A percentile compares a stretch with the other conserved stretches of the same genome.
Evolutionary conservation across 1,140 invertebrate genomes (phyloP).

Genomic region (Pomacea maculata): DNA sequence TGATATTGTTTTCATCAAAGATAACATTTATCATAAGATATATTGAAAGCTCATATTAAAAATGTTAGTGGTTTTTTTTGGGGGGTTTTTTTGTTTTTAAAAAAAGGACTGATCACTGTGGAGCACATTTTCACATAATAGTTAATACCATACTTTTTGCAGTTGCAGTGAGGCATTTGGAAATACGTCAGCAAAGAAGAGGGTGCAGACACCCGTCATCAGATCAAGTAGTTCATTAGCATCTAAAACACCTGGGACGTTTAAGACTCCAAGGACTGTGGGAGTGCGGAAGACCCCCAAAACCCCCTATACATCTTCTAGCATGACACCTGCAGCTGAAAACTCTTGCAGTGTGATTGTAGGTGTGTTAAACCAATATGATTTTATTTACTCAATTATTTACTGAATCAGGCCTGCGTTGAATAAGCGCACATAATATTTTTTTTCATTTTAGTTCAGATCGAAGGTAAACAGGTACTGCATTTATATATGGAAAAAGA

Average conservation of each 20-base stretch:
- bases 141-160: not conserved
- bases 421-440: too few relatives aligned
- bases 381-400: too few relatives aligned
- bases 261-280: slow-evolving; percentile 9
- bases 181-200: not conserved
- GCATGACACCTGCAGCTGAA: slow-evolving; percentile 13
- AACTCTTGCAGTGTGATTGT: slow-evolving; percentile 19
- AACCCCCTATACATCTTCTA: slow-evolving; percentile 15
- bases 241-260: slow-evolving; percentile 5
- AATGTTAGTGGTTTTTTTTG: too few relatives aligned
- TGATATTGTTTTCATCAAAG: too few relatives aligned
- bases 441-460: too few relatives aligned
- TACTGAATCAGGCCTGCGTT: too few relatives aligned
- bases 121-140: not conserved
- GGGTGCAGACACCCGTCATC: not conserved
- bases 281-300: slow-evolving; percentile 17
- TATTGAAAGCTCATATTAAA: too few relatives aligned
- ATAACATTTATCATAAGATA: too few relatives aligned
- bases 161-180: not conserved
- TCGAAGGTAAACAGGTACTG: too few relatives aligned
- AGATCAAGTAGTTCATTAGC: not conserved
- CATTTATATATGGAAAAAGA: too few relatives aligned
- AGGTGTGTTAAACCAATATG: not conserved
- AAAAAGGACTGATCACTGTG: too few relatives aligned
- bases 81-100: too few relatives aligned